phyloP scores from a whole-genome alignment of 1,140 invertebrate species.

The Oncopeltus fasciatus region DNA sequence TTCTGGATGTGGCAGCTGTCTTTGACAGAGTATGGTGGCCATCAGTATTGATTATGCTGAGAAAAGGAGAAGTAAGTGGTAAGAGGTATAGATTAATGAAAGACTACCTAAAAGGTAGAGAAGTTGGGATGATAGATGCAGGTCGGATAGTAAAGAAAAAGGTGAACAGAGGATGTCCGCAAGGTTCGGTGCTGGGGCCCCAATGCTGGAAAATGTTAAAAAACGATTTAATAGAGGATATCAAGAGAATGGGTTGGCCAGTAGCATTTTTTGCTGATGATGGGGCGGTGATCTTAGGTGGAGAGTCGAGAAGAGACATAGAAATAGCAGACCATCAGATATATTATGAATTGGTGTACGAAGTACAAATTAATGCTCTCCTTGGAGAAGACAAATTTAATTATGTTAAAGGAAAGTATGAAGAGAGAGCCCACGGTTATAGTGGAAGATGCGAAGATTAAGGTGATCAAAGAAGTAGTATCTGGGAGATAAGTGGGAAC shows the following conservation, averaged over 20 bases:
- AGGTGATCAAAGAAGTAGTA: neutral
- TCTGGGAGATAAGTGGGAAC: neutral
- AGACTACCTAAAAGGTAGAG: neutral
- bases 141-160: neutral
- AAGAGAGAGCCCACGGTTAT: neutral
- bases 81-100: neutral
- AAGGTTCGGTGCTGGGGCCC: neutral
- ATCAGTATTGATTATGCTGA: neutral
- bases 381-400: neutral
- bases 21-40: neutral
- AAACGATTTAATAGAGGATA: neutral
- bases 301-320: neutral
- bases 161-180: neutral
- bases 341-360: neutral
- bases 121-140: neutral
- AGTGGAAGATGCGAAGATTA: neutral
- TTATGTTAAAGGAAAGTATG: neutral
- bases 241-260: neutral
- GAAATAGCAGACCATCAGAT: neutral
- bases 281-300: neutral
- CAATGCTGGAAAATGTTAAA: neutral
- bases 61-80: neutral
- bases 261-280: neutral
- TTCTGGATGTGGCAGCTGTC: neutral
- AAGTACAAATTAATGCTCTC: neutral